These are phyloP conservation scores for Pristionchus exspectatus DNA, from an alignment of 2,888 invertebrate genomes.

Conservation along the genomic window DNA sequence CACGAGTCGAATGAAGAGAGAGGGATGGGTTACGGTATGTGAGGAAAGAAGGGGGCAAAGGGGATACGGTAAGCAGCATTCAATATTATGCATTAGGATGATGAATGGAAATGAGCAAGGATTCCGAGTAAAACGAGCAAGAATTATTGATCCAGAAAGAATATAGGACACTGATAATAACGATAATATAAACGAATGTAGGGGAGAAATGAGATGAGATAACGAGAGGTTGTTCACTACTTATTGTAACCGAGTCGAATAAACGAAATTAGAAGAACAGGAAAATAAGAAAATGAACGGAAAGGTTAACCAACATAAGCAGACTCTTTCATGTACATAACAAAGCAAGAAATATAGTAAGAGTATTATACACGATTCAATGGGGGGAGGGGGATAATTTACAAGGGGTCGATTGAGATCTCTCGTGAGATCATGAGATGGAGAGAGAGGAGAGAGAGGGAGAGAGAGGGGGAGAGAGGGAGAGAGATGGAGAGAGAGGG, in stretches of 20 bases:
- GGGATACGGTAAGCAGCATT: neutral
- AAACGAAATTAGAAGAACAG: neutral
- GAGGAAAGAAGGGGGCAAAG: neutral
- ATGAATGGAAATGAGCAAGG: constrained; percentile 10
- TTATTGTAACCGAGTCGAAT: neutral
- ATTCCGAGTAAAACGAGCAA: neutral
- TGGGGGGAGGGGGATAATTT: neutral
- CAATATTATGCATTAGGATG: constrained; percentile 21
- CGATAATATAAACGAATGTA: constrained; percentile 14
- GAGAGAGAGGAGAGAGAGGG: too few relatives aligned
- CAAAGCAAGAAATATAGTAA: neutral
- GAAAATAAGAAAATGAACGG: neutral
- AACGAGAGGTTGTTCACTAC: neutral
- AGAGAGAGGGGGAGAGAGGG: neutral
- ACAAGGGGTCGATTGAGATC: constrained; percentile 11
- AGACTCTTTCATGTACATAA: constrained; percentile 33
- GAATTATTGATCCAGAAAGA: neutral
- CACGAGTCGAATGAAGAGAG: neutral
- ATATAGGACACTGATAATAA: neutral
- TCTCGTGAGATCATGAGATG: neutral
- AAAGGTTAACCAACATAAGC: neutral
- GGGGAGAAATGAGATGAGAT: neutral
- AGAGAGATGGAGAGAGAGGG: neutral
- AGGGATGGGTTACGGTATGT: neutral
- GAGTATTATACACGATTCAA: constrained; percentile 8